A percentile compares a stretch with the other conserved stretches of the same genome.
These are phyloP conservation scores for Ctenodactylus gundi DNA, from an alignment of 2,113 vertebrate genomes.

Conservation along the genomic window DNA sequence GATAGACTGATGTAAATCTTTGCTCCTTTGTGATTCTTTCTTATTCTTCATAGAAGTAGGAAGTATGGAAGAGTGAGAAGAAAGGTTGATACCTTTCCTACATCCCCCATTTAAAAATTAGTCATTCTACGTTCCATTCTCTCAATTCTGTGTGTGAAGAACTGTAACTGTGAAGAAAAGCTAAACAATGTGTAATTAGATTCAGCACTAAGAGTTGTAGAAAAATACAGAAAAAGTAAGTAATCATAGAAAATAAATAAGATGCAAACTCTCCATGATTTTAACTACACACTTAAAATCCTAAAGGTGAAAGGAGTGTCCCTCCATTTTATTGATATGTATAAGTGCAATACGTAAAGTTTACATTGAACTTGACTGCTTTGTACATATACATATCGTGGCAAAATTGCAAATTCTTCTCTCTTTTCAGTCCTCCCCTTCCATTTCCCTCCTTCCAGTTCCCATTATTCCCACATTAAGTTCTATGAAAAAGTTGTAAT, in stretches of 20 bases:
- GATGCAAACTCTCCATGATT: not conserved
- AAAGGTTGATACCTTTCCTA: not conserved
- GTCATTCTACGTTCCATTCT: not conserved
- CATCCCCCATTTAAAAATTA: fast-evolving
- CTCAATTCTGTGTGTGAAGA: not conserved
- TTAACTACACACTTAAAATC: not conserved
- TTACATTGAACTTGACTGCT: too few species aligned
- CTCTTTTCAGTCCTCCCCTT: too few species aligned
- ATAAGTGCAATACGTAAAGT: too few species aligned
- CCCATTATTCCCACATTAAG: too few species aligned
- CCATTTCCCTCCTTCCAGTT: too few species aligned
- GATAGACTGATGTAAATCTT: too few species aligned
- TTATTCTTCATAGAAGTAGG: not conserved
- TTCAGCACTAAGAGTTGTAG: not conserved
- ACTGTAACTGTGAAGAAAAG: not conserved
- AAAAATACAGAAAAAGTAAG: not conserved
- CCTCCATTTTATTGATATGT: too few species aligned
- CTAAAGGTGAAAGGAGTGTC: not conserved
- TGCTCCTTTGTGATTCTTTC: not conserved
- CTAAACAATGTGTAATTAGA: not conserved
- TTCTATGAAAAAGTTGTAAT: too few species aligned
- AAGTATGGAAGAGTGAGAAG: not conserved
- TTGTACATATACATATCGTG: too few species aligned
- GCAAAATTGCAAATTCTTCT: too few species aligned
- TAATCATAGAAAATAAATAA: not conserved